A percentile compares a stretch with the other conserved stretches of the same genome.
Conservation (phyloP, 1,140 invertebrate genomes). For the Drosophila pseudoananassae region DNA sequence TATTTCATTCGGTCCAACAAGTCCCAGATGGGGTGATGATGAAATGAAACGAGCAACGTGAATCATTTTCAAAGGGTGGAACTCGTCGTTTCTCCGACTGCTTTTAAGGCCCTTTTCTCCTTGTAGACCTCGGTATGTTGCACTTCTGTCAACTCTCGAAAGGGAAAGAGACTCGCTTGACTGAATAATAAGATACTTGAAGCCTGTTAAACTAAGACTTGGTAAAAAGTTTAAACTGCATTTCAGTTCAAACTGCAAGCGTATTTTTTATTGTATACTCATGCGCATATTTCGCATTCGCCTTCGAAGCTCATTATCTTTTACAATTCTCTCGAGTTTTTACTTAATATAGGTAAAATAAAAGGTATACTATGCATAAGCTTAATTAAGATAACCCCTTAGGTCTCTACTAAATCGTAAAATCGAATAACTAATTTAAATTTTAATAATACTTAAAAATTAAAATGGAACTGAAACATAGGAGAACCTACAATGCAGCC, state of each 20-base stretch:
- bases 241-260: too few relatives aligned
- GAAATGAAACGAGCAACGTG: constrained; percentile 28
- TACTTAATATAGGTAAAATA: too few relatives aligned
- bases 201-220: too few relatives aligned
- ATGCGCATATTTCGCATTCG: background rate
- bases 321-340: too few relatives aligned
- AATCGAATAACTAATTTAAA: too few relatives aligned
- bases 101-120: background rate
- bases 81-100: background rate
- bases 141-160: background rate
- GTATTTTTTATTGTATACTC: background rate
- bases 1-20: constrained; percentile 31
- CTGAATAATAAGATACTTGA: background rate
- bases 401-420: too few relatives aligned
- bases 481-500: background rate
- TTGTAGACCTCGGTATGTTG: background rate
- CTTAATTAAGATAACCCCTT: too few relatives aligned
- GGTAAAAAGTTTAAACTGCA: too few relatives aligned
- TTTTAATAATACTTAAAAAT: too few relatives aligned
- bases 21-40: constrained; percentile 38
- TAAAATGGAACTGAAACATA: too few relatives aligned
- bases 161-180: background rate
- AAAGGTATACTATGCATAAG: too few relatives aligned
- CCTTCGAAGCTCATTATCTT: too few relatives aligned
- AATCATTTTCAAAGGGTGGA: constrained; percentile 16